Base-by-base conservation (phyloP, 2,797 vertebrate species). In the Tangara arthus region DNA sequence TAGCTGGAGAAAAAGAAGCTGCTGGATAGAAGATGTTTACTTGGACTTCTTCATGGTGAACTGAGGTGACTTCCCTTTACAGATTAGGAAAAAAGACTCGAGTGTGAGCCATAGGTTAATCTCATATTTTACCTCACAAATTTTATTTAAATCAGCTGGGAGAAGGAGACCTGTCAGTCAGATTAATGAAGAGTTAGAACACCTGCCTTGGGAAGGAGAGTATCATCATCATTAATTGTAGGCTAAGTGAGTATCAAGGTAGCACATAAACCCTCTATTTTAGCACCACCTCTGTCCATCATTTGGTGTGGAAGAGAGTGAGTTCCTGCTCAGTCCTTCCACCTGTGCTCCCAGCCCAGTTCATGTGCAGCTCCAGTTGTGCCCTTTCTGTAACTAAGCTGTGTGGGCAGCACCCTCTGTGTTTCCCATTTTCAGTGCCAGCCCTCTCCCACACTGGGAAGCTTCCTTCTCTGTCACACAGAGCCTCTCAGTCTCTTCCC, bases 181-280 rank as follows among this genome's bases (percentile, higher is more conserved):
- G 39, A 80, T 68, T 89, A 89, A 93, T 53, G 49, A 93, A 82
- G 75, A 92, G n/a, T 84, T 94, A 6, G 9, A 53, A 24, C 56
- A 23, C 24, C 21, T 83, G 75, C 35, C 46, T 71, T 82, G 35
- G 8, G 46, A 87, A 26, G n/a, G 6, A 87, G 49, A 80, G 49
- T 20, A 77, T 57, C 66, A 68, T 90, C 30, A 39, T 77, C 24
- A 37, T 70, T 91, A 89, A 73, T 8, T 83, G 76, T 49, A 61
- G 49, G 19, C 46, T 78, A 73, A 87, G 57, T 50, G 50, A 7
- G 30, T 82, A 42, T 94, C 57, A 26, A 19, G 26, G 34, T 56
- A 82, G 44, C 34, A 84, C 34, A 18, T 63, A 82, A 82, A 55
- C 24, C 52, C 14, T 83, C 11, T 22, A 55, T 5, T 5, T 85